phyloP scores from a whole-genome alignment of 2,888 invertebrate species.

The Melangyna quadrimaculata region DNA sequence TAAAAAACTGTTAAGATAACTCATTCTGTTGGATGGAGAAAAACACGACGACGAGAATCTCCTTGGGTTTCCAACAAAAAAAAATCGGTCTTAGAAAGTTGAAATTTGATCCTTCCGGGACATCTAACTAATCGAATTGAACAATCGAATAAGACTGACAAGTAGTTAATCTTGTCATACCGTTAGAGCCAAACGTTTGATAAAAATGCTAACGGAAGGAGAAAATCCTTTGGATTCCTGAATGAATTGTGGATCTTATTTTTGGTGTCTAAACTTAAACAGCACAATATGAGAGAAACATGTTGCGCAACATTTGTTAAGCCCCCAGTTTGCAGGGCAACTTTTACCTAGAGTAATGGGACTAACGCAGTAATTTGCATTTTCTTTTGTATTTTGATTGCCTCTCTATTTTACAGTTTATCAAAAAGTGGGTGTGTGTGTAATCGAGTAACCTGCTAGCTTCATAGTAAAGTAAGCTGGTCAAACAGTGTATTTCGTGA shows the following conservation, averaged over 20 bases:
- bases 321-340: too few species aligned
- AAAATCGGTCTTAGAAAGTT: neutral
- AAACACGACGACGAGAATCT: constrained; percentile 11
- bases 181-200: constrained; percentile 28
- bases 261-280: neutral
- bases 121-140: constrained; percentile 58
- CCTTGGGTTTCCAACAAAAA: constrained; percentile 30
- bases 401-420: too few species aligned
- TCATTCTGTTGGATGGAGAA: neutral
- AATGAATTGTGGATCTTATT: constrained; percentile 60
- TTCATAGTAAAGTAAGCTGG: too few species aligned
- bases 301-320: constrained; percentile 25
- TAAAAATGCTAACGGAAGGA: constrained; percentile 1
- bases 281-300: neutral
- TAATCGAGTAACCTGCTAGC: too few species aligned
- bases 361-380: too few species aligned
- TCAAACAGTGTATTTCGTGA: too few species aligned
- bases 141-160: constrained; percentile 66
- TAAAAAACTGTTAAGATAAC: constrained; percentile 28
- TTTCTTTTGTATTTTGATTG: too few species aligned
- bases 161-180: constrained; percentile 48
- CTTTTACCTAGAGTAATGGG: too few species aligned
- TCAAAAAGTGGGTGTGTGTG: too few species aligned
- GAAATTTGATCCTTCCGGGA: neutral
- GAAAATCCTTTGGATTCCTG: constrained; percentile 7